These are phyloP conservation scores for Colostygia pectinataria DNA, from an alignment of 2,888 invertebrate genomes.

Conservation along the genomic window DNA sequence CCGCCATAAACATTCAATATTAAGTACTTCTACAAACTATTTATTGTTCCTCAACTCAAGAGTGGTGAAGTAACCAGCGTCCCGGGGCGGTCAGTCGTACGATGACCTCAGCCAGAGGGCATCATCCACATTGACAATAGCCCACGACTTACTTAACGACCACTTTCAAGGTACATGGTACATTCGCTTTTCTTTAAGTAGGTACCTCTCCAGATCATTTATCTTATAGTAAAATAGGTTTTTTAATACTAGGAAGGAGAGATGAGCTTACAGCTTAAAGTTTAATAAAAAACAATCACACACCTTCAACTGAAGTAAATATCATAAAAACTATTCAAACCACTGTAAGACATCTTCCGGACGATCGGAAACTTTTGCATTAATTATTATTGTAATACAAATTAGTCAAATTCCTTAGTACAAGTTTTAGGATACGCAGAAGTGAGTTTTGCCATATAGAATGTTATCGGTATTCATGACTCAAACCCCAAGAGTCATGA, in stretches of 20 bases:
- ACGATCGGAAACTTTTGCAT: no score
- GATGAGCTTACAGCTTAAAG: no score
- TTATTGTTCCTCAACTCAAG: slow-evolving; percentile 37
- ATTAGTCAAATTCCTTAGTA: no score
- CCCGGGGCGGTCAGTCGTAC: slow-evolving; percentile 55
- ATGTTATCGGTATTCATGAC: slow-evolving; percentile 12
- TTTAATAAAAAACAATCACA: no score
- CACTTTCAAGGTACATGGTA: slow-evolving; percentile 15
- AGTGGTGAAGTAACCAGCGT: slow-evolving; percentile 31
- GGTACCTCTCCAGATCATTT: no score
- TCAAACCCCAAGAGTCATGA: slow-evolving; percentile 5
- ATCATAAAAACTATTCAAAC: no score
- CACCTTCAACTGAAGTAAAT: no score
- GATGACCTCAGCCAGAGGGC: slow-evolving; percentile 60
- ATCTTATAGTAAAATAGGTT: no score
- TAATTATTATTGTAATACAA: no score
- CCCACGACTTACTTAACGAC: slow-evolving; percentile 44
- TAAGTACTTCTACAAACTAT: slow-evolving; percentile 20
- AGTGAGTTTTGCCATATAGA: neutral
- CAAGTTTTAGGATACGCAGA: no score
- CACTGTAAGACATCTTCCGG: no score
- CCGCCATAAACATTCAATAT: slow-evolving; percentile 7
- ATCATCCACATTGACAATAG: slow-evolving; percentile 51
- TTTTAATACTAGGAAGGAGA: no score
- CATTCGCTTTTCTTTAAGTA: neutral